phyloP scores from a whole-genome alignment of 2,113 vertebrate genomes.

The Dipodomys merriami region DNA sequence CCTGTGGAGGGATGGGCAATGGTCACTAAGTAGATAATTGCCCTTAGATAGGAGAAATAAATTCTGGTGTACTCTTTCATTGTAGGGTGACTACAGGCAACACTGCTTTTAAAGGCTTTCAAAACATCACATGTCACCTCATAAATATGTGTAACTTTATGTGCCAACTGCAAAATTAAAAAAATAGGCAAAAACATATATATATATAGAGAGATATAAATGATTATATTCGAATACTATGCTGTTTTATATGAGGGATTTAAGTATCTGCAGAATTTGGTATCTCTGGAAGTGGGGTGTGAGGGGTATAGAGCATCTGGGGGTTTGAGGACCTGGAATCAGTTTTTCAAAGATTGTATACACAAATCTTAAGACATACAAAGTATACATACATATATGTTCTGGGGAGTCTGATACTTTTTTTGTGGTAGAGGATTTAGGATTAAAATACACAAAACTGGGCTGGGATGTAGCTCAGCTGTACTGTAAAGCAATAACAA shows the following conservation, averaged over 20 bases:
- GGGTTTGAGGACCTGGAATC: neutral
- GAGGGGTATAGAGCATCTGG: neutral
- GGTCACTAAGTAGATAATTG: neutral
- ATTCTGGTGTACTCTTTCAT: neutral
- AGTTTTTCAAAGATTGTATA: neutral
- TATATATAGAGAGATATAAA: neutral
- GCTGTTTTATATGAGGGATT: neutral
- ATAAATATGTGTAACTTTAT: neutral
- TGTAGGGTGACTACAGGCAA: neutral
- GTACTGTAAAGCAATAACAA: neutral
- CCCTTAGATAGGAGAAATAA: neutral
- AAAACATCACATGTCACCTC: neutral
- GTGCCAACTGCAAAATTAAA: neutral
- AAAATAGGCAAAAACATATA: neutral
- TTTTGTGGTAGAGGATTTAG: slow-evolving; percentile 8
- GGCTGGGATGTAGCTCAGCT: neutral
- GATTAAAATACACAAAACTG: neutral
- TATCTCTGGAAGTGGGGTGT: too few relatives aligned
- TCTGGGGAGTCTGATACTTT: neutral
- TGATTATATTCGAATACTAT: neutral
- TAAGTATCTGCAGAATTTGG: neutral
- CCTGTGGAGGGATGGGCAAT: neutral
- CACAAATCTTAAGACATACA: neutral
- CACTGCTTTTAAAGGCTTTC: neutral
- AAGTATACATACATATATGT: too few relatives aligned